Conservation (phyloP, 64 coral and sea anemone species). For the Stichodactyla mertensii region DNA sequence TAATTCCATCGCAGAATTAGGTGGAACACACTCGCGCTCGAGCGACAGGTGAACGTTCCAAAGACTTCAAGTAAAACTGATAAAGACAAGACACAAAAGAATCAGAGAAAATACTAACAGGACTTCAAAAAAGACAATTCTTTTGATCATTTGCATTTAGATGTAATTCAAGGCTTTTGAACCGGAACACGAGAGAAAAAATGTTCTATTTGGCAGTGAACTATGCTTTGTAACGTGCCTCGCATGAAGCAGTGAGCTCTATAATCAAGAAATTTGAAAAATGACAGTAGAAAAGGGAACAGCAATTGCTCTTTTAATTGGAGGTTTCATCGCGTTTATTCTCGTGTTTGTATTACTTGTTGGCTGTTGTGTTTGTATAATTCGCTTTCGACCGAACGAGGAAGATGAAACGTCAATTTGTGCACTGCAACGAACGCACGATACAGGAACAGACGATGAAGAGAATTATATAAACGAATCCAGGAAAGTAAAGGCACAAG, state of each 20-base stretch:
- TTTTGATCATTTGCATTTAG: not conserved
- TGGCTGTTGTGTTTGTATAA: constrained; percentile 8
- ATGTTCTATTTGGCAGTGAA: not conserved
- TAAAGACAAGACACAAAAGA: not conserved
- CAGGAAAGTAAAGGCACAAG: not conserved
- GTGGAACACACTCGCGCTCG: not conserved
- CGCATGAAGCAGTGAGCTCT: not conserved
- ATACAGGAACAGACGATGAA: not conserved
- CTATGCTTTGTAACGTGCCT: not conserved
- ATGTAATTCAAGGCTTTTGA: not conserved
- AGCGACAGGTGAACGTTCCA: not conserved
- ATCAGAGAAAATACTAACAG: not conserved
- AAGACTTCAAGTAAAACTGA: not conserved
- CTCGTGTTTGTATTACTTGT: not conserved
- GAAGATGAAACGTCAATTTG: not conserved
- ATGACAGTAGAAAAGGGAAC: not conserved
- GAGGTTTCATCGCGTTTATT: not conserved
- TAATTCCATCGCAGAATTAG: not conserved
- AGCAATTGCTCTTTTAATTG: constrained; percentile 5
- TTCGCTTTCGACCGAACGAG: constrained; percentile 2
- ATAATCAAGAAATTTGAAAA: not conserved
- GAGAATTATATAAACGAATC: not conserved
- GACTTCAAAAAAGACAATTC: not conserved
- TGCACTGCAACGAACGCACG: not conserved
- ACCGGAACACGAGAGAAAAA: not conserved